Conservation (phyloP, 2,797 vertebrate genomes). For the Brotula barbata region DNA sequence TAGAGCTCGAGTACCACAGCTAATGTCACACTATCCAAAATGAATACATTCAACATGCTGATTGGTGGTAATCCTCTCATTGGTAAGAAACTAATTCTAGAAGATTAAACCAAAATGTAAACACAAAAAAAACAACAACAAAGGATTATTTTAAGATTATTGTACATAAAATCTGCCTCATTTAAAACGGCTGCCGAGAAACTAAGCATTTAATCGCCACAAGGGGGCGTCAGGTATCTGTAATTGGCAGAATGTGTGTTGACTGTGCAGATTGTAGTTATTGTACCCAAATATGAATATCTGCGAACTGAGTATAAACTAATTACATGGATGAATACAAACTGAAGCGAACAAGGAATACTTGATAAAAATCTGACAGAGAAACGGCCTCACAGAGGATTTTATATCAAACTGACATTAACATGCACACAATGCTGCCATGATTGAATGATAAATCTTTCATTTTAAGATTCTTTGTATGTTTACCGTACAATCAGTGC, state of each 20-base stretch:
- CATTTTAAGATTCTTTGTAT: too few relatives aligned
- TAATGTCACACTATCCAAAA: conserved; percentile 2
- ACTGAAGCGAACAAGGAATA: too few relatives aligned
- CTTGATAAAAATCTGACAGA: too few relatives aligned
- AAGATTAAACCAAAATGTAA: neutral
- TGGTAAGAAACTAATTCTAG: neutral
- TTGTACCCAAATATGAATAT: neutral
- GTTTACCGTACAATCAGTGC: too few relatives aligned
- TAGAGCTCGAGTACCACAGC: conserved; percentile 8
- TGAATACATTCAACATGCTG: conserved; percentile 6
- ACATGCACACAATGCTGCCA: too few relatives aligned
- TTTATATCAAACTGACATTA: too few relatives aligned
- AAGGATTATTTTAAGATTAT: too few relatives aligned
- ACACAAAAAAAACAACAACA: too few relatives aligned
- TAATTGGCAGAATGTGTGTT: neutral
- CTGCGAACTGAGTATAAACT: neutral
- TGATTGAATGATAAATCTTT: too few relatives aligned
- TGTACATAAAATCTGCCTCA: too few relatives aligned
- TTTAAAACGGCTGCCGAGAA: too few relatives aligned
- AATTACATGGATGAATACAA: neutral
- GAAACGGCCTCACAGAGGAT: too few relatives aligned
- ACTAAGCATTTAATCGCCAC: conserved; percentile 15
- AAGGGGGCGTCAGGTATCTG: conserved; percentile 28
- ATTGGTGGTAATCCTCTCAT: neutral
- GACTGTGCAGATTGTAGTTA: neutral